These are phyloP conservation scores for Nudaria mundana DNA, from an alignment of 2,888 invertebrate genomes.

Conservation along the genomic window DNA sequence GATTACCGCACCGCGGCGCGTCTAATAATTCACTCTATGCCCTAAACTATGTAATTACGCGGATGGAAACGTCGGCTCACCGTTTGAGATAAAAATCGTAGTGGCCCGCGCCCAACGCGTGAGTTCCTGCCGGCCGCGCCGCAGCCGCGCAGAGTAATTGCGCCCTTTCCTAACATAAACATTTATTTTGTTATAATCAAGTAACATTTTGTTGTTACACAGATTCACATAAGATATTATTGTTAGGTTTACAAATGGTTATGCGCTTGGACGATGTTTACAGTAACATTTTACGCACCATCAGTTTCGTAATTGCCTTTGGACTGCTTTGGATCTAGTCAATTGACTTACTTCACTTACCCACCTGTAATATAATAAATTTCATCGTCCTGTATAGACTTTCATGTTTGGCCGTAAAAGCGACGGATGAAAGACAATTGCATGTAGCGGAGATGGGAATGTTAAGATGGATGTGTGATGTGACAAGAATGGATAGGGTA, in stretches of 20 bases:
- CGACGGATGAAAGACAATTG: no score
- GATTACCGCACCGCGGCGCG: conserved; percentile 68
- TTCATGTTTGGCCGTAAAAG: no score
- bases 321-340: conserved; percentile 8
- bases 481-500: no score
- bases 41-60: conserved; percentile 78
- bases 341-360: conserved; percentile 1
- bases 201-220: conserved; percentile 34
- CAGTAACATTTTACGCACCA: conserved; percentile 8
- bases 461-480: no score
- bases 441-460: no score
- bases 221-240: conserved; percentile 23
- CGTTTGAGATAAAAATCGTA: conserved; percentile 77
- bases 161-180: conserved; percentile 64
- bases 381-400: no score
- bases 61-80: conserved; percentile 74
- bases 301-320: conserved; percentile 2
- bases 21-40: conserved; percentile 77
- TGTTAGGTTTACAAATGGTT: conserved; percentile 19
- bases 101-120: conserved; percentile 28
- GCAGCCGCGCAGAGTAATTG: conserved; percentile 54
- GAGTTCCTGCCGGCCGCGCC: conserved; percentile 41
- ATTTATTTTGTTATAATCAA: conserved; percentile 59
- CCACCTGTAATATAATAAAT: not conserved
- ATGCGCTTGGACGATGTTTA: conserved; percentile 7